phyloP scores from a whole-genome alignment of 2,888 invertebrate genomes.

The Drosophila neotestacea region DNA sequence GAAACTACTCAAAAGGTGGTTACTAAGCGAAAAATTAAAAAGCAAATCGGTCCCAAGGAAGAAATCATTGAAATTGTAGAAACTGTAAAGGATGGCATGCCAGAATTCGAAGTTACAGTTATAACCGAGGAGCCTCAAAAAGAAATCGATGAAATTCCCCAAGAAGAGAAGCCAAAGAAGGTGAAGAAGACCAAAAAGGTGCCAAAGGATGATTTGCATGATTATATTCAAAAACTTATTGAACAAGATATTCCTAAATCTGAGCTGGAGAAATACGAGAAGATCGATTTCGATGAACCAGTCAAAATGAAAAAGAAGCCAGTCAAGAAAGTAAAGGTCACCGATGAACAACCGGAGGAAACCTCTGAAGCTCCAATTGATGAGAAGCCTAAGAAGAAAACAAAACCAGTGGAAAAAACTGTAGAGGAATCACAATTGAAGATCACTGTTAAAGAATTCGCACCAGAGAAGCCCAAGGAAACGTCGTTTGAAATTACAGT shows the following conservation, averaged over 20 bases:
- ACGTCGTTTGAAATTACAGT: slow-evolving; percentile 63
- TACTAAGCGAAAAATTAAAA: slow-evolving; percentile 82
- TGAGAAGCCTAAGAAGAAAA: slow-evolving; percentile 32
- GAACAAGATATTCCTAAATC: slow-evolving; percentile 85
- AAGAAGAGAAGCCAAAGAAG: slow-evolving; percentile 67
- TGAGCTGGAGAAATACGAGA: slow-evolving; percentile 85
- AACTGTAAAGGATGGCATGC: slow-evolving; percentile 80
- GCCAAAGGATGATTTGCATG: slow-evolving; percentile 83
- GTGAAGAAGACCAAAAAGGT: slow-evolving; percentile 83
- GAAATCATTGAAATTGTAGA: slow-evolving; percentile 85
- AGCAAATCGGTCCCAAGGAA: slow-evolving; percentile 85
- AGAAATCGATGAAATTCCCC: slow-evolving; percentile 51
- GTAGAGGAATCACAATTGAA: slow-evolving; percentile 37
- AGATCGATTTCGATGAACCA: slow-evolving; percentile 84
- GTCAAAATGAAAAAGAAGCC: slow-evolving; percentile 81
- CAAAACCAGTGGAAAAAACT: slow-evolving; percentile 26
- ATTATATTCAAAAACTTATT: slow-evolving; percentile 83
- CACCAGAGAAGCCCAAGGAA: slow-evolving; percentile 53
- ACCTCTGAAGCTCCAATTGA: slow-evolving; percentile 49
- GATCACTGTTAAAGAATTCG: slow-evolving; percentile 62
- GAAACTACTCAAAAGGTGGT: slow-evolving; percentile 34
- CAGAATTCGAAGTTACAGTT: slow-evolving; percentile 85
- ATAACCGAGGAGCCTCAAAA: slow-evolving; percentile 67
- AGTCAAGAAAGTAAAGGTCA: slow-evolving; percentile 50
- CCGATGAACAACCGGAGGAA: slow-evolving; percentile 56